These are phyloP conservation scores for Saimiri boliviensis DNA, from an alignment of 2,113 vertebrate genomes.

Conservation along the genomic window DNA sequence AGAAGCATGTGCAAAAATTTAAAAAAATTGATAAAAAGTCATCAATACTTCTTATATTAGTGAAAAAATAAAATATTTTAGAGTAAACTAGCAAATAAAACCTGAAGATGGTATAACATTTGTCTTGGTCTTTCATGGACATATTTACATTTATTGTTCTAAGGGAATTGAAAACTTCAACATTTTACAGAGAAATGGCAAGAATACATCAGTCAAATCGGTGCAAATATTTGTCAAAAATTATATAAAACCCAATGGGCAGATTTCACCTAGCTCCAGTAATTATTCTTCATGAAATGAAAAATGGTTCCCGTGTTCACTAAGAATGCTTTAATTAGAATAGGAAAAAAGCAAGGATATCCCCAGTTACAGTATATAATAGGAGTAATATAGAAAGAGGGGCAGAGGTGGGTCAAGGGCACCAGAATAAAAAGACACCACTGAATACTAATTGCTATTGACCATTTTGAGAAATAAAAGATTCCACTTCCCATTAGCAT, in stretches of 20 bases:
- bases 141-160: not conserved
- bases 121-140: not conserved
- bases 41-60: not conserved
- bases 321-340: constrained; percentile 48
- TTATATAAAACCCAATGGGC: not conserved
- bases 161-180: not conserved
- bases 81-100: not conserved
- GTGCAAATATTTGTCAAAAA: constrained; percentile 15
- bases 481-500: not conserved
- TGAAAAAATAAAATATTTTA: not conserved
- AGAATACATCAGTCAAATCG: not conserved
- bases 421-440: not conserved
- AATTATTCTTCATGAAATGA: constrained; percentile 27
- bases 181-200: not conserved
- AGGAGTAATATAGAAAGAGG: not conserved
- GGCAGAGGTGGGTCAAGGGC: constrained; percentile 26
- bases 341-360: not conserved
- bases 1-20: not conserved
- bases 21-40: not conserved
- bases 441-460: constrained; percentile 59
- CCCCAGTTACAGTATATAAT: not conserved
- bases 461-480: constrained; percentile 7
- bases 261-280: not conserved
- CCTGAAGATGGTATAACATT: not conserved
- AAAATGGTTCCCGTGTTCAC: not conserved